Conservation (phyloP, 2,888 invertebrate species). For the Lathronympha strigana region DNA sequence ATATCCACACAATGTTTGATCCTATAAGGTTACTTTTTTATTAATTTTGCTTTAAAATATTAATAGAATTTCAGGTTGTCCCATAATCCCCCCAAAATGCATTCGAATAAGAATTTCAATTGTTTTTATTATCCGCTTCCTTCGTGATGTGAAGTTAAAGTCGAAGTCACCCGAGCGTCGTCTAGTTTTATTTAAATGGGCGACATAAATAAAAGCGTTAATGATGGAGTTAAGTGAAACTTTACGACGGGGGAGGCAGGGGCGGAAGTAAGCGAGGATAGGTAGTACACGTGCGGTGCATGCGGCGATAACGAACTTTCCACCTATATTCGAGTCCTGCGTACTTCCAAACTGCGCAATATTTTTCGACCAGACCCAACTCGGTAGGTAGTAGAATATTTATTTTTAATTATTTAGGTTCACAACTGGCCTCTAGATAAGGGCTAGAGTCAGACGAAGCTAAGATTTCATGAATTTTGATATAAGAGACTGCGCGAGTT, state of each 20-base stretch:
- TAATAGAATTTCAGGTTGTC: neutral
- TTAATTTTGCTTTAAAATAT: neutral
- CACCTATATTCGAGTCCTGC: conserved; percentile 38
- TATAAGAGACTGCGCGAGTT: too few relatives aligned
- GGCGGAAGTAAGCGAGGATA: conserved; percentile 70
- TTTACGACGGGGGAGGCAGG: conserved; percentile 57
- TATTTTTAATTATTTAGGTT: too few relatives aligned
- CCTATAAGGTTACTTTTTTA: neutral
- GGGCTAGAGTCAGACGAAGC: too few relatives aligned
- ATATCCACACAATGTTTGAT: too few relatives aligned
- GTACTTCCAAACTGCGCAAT: too few relatives aligned
- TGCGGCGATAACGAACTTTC: conserved; percentile 67
- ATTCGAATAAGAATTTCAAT: conserved; percentile 27
- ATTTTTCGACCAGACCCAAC: too few relatives aligned
- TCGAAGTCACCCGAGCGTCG: conserved; percentile 33
- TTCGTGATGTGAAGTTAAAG: conserved; percentile 33
- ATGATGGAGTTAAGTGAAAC: conserved; percentile 42
- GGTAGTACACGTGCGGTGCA: conserved; percentile 67
- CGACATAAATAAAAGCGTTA: conserved; percentile 41
- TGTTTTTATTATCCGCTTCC: conserved; percentile 29
- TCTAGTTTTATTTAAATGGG: conserved; percentile 38
- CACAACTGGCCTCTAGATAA: too few relatives aligned
- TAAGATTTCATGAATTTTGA: too few relatives aligned
- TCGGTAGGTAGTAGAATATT: too few relatives aligned
- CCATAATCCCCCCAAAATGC: conserved; percentile 12